phyloP scores from a whole-genome alignment of 2,888 invertebrate genomes.

The Drosophila nr. medialis region DNA sequence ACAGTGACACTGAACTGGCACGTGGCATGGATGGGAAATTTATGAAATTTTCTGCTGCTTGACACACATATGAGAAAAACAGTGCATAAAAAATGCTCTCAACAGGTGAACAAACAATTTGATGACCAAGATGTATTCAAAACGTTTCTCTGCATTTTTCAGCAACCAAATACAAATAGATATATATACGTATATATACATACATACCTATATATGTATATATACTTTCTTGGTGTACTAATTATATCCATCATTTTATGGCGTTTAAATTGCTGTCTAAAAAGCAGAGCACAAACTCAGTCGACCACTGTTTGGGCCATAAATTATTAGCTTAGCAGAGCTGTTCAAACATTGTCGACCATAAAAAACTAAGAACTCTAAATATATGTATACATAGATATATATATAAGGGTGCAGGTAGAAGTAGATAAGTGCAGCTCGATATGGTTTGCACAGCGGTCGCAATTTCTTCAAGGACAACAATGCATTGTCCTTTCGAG shows the following conservation, averaged over 20 bases:
- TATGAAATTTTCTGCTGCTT: conserved; percentile 60
- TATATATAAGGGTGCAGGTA: conserved; percentile 32
- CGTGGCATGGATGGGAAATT: conserved; percentile 46
- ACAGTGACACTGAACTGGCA: conserved; percentile 56
- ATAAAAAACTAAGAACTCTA: conserved; percentile 38
- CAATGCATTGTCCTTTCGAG: conserved; percentile 43
- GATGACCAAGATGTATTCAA: conserved; percentile 33
- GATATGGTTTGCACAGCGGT: conserved; percentile 39
- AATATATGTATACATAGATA: background rate
- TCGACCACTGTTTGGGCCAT: conserved; percentile 24
- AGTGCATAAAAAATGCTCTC: conserved; percentile 74
- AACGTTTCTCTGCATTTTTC: conserved; percentile 10
- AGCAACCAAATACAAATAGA: conserved; percentile 8
- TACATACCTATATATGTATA: too few relatives aligned
- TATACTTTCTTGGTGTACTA: conserved; percentile 4
- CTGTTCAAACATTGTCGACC: conserved; percentile 55
- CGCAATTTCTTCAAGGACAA: conserved; percentile 61
- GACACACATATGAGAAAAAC: conserved; percentile 43
- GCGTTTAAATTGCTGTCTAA: conserved; percentile 70
- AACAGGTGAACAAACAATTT: conserved; percentile 82
- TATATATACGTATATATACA: conserved; percentile 11
- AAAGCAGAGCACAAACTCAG: conserved; percentile 33
- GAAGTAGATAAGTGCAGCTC: background rate
- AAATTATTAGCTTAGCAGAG: conserved; percentile 53
- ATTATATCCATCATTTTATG: conserved; percentile 60